Percentiles rank a stretch among this genome's conserved stretches.
Conservation (phyloP, 2,888 invertebrate species). For the Sinohyriopsis cumingii region DNA sequence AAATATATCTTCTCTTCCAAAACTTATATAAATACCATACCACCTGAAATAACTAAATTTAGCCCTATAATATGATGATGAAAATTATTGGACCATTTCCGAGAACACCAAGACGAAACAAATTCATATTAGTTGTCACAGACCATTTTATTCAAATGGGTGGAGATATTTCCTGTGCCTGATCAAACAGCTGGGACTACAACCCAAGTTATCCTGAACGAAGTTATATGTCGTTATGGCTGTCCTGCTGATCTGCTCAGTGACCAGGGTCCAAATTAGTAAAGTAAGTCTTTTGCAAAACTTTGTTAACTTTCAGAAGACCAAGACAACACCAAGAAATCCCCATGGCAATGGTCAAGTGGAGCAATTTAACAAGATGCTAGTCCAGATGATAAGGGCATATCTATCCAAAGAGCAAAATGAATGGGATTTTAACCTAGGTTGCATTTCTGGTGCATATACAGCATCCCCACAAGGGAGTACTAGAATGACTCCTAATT, state of each 20-base stretch:
- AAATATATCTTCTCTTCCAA: too few relatives aligned
- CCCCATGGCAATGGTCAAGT: conserved; percentile 28
- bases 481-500: conserved; percentile 30
- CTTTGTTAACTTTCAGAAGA: conserved; percentile 30
- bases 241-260: conserved; percentile 21
- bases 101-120: conserved; percentile 25
- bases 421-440: conserved; percentile 33
- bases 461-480: conserved; percentile 22
- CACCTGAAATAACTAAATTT: too few relatives aligned
- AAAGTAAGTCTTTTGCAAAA: conserved; percentile 29
- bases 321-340: conserved; percentile 21
- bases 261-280: conserved; percentile 33
- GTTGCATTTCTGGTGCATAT: conserved; percentile 29
- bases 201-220: conserved; percentile 29
- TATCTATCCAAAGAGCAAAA: conserved; percentile 27
- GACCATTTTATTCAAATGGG: conserved; percentile 38
- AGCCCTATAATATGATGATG: too few relatives aligned
- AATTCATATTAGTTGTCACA: conserved; percentile 31
- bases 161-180: conserved; percentile 22
- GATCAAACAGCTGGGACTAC: conserved; percentile 30
- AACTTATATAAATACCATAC: too few relatives aligned
- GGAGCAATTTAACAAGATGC: conserved; percentile 27
- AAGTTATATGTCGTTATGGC: conserved; percentile 27
- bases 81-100: conserved; percentile 36
- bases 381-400: conserved; percentile 22